These are phyloP conservation scores for Emys orbicularis DNA, from an alignment of 2,797 vertebrate species.

Conservation along the genomic window DNA sequence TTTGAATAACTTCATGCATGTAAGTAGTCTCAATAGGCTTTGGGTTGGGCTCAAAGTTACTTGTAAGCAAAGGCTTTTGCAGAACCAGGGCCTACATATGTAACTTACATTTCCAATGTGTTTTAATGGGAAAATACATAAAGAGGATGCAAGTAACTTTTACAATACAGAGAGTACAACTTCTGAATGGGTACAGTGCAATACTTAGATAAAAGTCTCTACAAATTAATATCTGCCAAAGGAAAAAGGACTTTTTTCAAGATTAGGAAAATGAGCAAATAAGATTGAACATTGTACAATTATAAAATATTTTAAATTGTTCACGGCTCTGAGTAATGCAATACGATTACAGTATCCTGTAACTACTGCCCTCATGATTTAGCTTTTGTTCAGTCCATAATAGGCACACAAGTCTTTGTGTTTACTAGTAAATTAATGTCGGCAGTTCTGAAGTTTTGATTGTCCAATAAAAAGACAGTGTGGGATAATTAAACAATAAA, in stretches of 20 bases:
- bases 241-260: background rate
- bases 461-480: conserved; percentile 27
- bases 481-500: conserved; percentile 64
- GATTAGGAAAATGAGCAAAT: background rate
- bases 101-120: background rate
- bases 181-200: background rate
- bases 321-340: conserved; percentile 22
- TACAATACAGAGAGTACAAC: background rate
- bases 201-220: background rate
- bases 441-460: conserved; percentile 51
- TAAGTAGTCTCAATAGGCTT: background rate
- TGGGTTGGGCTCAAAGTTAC: background rate
- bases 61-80: background rate
- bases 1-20: background rate
- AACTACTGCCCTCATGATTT: background rate
- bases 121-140: conserved; percentile 7
- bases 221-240: background rate
- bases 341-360: background rate
- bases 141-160: background rate
- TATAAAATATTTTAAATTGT: background rate
- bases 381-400: background rate
- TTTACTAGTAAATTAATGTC: conserved; percentile 44
- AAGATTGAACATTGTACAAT: conserved; percentile 22
- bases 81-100: background rate
- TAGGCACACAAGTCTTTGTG: conserved; percentile 1